Conservation (phyloP, 2,797 vertebrate genomes). For the Lacerta agilis region DNA sequence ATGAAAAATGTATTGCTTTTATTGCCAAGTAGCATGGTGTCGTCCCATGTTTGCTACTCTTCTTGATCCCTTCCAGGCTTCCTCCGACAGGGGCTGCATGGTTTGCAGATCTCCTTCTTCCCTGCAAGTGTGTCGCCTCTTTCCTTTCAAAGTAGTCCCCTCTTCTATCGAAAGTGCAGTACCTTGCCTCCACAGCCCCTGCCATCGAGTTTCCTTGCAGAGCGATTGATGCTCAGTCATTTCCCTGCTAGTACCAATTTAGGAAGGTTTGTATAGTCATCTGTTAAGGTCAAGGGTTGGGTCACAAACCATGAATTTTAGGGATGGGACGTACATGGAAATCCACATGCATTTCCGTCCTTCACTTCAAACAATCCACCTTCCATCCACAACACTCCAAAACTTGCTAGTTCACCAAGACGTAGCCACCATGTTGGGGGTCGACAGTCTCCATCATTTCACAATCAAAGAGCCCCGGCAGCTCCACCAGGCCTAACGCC, state of each 20-base stretch:
- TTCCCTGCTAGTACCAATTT: conserved; percentile 43
- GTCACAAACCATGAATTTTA: conserved; percentile 60
- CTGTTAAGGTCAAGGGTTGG: conserved; percentile 49
- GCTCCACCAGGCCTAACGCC: conserved; percentile 79
- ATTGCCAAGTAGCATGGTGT: conserved; percentile 54
- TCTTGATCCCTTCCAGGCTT: conserved; percentile 33
- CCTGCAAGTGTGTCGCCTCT: conserved; percentile 24
- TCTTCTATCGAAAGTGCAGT: conserved; percentile 24
- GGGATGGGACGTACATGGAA: conserved; percentile 62
- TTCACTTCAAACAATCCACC: conserved; percentile 59
- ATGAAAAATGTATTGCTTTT: conserved; percentile 75
- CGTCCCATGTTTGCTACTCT: conserved; percentile 10
- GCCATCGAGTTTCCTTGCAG: conserved; percentile 38
- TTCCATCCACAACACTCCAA: not conserved
- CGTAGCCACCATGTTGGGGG: conserved; percentile 91
- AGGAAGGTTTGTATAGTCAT: conserved; percentile 51
- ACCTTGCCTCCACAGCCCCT: conserved; percentile 39
- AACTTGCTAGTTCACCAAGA: conserved; percentile 88
- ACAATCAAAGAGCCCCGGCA: conserved; percentile 90
- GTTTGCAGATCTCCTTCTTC: conserved; percentile 12
- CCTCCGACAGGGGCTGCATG: not conserved
- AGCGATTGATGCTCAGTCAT: conserved; percentile 24
- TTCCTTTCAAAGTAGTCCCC: conserved; percentile 8
- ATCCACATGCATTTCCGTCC: conserved; percentile 55
- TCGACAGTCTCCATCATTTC: conserved; percentile 99